Evolutionary conservation across 1,140 invertebrate species (phyloP), one percentile per base, ranked within the genome.

Genomic region (Diplogasteroides magnus): DNA sequence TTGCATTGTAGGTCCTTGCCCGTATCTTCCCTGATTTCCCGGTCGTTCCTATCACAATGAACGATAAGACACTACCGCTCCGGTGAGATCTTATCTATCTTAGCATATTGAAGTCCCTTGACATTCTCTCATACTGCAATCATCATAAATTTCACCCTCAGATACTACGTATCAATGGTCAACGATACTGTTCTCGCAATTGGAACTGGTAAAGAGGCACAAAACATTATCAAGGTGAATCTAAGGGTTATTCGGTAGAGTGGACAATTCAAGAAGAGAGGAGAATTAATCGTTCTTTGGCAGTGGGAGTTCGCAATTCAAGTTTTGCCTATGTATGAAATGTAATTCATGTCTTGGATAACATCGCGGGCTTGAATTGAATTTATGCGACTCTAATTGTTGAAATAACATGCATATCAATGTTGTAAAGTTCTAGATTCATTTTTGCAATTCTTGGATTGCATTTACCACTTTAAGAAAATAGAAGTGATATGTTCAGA

Each of bases 11-110:
- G 75, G 32, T 79, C 1, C 65, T 81, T n/a, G 79, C 68, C n/a
- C 48, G 80, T 56, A 76, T 64, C 0, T 81, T 81, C 65, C 61
- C 77, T 25, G 79, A 81, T 56, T 71, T 75, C 59, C 74, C 79
- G 1, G 79, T 81, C 1, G 73, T 82, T 57, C 77, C 81, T 19
- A 71, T 81, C 28, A 60, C 64, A 55, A 67, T 81, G 61, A 28
- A 23, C 56, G 69, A 73, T 13, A 74, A 71, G 55, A 14, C 29
- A 15, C 73, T 68, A 11, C 79, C 79, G 14, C 64, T 79, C 6
- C 37, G 37, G 37, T 48, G 19, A 48, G 37, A 48, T n/a, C n/a
- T n/a, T n/a, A n/a, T n/a, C n/a, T n/a, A n/a, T n/a, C n/a, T n/a
- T n/a, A n/a, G n/a, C n/a, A n/a, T n/a, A n/a, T n/a, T 48, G 19